A percentile compares a stretch with the other conserved stretches of the same genome.
Evolutionary conservation across 1,140 invertebrate genomes (phyloP).

Genomic region (Alviniconcha marisindica): DNA sequence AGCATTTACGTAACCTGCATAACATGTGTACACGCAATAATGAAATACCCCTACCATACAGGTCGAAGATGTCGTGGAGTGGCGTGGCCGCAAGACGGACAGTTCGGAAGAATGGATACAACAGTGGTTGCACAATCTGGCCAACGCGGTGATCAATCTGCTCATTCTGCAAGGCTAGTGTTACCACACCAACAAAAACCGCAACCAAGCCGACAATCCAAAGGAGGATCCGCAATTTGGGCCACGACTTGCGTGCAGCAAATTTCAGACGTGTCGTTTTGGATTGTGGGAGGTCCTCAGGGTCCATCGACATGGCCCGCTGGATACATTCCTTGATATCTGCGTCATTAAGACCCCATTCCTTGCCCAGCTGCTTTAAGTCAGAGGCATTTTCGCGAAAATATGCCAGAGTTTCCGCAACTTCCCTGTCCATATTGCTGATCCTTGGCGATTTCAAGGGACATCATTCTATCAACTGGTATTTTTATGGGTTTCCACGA

Average conservation of each 20-base stretch:
- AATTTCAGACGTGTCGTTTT: constrained; percentile 6
- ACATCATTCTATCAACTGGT: too few species aligned
- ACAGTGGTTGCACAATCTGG: background rate
- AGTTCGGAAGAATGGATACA: background rate
- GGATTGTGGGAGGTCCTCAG: background rate
- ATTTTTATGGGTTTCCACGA: too few species aligned
- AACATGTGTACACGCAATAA: too few species aligned
- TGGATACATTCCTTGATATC: constrained; percentile 19
- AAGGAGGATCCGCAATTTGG: background rate
- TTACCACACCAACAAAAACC: background rate
- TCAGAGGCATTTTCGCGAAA: constrained; percentile 3
- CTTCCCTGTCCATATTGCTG: constrained; percentile 28
- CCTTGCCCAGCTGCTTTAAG: background rate
- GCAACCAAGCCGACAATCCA: background rate
- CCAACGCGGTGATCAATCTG: constrained; percentile 1
- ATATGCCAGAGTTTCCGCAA: constrained; percentile 17
- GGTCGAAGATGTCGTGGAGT: constrained; percentile 2
- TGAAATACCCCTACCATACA: background rate
- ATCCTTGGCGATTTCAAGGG: too few species aligned
- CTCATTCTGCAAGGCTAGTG: background rate
- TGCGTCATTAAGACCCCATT: background rate
- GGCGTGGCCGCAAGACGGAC: background rate
- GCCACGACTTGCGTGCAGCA: background rate
- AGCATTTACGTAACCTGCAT: too few species aligned
- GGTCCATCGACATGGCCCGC: background rate